Evolutionary conservation across 2,797 vertebrate species (phyloP).

Genomic region (Bovichtus variegatus): DNA sequence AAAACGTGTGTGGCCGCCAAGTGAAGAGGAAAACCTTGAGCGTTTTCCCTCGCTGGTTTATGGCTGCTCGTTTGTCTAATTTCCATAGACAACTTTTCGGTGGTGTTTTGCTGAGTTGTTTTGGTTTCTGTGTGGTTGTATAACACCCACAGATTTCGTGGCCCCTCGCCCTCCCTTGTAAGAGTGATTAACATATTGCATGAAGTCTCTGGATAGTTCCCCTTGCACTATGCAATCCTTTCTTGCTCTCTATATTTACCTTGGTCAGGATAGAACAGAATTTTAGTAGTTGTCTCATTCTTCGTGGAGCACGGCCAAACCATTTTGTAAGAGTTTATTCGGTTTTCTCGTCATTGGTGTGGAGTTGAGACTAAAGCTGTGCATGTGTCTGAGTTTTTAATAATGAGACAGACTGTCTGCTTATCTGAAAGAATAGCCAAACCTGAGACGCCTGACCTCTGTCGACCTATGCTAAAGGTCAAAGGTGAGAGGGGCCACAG

Average conservation of each 20-base stretch:
- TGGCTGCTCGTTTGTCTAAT: constrained; percentile 68
- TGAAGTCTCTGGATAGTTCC: constrained; percentile 65
- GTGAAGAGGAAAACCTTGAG: constrained; percentile 72
- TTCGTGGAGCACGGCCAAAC: not conserved
- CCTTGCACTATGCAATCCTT: constrained; percentile 35
- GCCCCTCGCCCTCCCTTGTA: constrained; percentile 46
- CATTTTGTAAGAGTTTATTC: constrained; percentile 31
- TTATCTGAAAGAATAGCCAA: constrained; percentile 59
- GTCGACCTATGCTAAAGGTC: constrained; percentile 68
- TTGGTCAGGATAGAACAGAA: constrained; percentile 32
- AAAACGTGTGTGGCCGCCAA: constrained; percentile 64
- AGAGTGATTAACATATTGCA: constrained; percentile 72
- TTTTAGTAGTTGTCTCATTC: constrained; percentile 34
- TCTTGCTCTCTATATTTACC: constrained; percentile 40
- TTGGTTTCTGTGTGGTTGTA: constrained; percentile 60
- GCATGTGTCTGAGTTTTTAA: constrained; percentile 17
- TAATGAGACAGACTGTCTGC: constrained; percentile 51
- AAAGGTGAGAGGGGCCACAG: constrained; percentile 73
- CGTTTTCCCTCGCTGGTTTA: constrained; percentile 51
- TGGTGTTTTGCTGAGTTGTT: constrained; percentile 65
- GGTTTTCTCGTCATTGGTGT: constrained; percentile 11
- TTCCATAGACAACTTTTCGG: constrained; percentile 70
- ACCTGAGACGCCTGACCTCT: constrained; percentile 69
- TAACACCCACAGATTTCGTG: constrained; percentile 53
- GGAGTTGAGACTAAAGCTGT: constrained; percentile 12